Evolutionary conservation across 2,113 vertebrate genomes (phyloP), one percentile per base, ranked within the genome.

Genomic region (Pangasianodon gigas): DNA sequence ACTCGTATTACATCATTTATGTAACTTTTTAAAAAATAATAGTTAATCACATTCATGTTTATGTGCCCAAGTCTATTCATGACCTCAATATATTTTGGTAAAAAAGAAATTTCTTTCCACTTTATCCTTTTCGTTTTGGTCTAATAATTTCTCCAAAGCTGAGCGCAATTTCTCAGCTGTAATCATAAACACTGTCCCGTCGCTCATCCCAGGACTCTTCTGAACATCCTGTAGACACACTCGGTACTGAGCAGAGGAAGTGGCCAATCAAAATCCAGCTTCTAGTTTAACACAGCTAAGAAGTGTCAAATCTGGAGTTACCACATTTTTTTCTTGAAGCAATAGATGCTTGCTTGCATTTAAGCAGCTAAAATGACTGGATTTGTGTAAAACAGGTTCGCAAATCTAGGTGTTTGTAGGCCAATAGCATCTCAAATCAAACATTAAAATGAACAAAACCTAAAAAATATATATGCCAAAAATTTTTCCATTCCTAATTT

Each of bases 1-100:
- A 92, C 91, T 91, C 85, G 87, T 90, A 67, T 54, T 90, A 88
- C 91, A 91, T 90, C 89, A 87, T 90, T 56, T 71, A 88, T 89
- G 91, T 89, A 88, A 81, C 86, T 89, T 91, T 89, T 86, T 92
- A 11, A 24, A 71, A 32, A 5, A 19, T 41, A 74, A 41, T 18
- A 41, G 32, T 24, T 44, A 75, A 75, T 75, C 8, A 8, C 71
- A 24, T 24, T 75, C 8, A 24, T 4, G 74, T 44, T 24, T 21
- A 44, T 24, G 74, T 75, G 74, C 3, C 19, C 74, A 75, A 10
- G 37, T 75, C 19, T 75, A 24, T 75, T 75, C 18, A 3, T 75
- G 71, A 44, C 69, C 37, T 19, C 37, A 41, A 6, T 41, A 41
- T 74, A 74, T n/a, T 69, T 14, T 32, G 26, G 6, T 29, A 67